These are phyloP conservation scores for Zaprionus lachaisei DNA, from an alignment of 1,140 invertebrate species.

Conservation along the genomic window DNA sequence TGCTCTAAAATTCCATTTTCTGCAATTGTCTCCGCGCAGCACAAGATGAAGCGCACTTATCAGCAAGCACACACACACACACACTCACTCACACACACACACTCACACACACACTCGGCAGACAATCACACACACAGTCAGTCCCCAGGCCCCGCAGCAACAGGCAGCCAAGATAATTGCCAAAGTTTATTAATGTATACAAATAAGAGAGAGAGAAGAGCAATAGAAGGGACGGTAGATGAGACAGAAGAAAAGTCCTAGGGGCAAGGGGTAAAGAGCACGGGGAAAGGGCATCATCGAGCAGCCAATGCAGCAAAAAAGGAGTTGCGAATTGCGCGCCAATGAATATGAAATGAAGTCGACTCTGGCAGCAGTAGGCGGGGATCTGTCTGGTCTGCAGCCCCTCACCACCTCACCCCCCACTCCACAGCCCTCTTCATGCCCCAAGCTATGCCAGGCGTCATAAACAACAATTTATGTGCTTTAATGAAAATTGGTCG, in stretches of 20 bases:
- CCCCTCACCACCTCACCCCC: neutral
- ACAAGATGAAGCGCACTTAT: slow-evolving; percentile 12
- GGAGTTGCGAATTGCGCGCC: slow-evolving; percentile 63
- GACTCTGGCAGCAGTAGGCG: slow-evolving; percentile 26
- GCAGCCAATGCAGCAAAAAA: slow-evolving; percentile 35
- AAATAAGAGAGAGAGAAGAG: slow-evolving; percentile 11
- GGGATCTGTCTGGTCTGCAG: slow-evolving; percentile 7
- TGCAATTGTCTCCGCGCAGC: neutral
- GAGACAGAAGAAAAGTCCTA: neutral
- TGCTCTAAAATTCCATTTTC: slow-evolving; percentile 20
- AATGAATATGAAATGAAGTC: slow-evolving; percentile 77
- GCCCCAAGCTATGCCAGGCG: slow-evolving; percentile 27
- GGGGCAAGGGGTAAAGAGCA: neutral
- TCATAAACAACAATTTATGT: slow-evolving; percentile 80
- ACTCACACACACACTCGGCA: neutral
- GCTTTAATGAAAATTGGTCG: slow-evolving; percentile 81
- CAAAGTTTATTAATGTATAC: slow-evolving; percentile 77
- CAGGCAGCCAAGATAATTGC: slow-evolving; percentile 74
- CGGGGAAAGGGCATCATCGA: slow-evolving; percentile 1
- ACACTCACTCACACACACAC: neutral
- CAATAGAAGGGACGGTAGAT: no score
- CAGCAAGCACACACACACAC: neutral
- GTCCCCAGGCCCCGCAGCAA: slow-evolving; percentile 56
- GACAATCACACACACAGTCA: neutral
- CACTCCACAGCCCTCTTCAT: no score